Evolutionary conservation across 2,888 invertebrate genomes (phyloP), one percentile per base, ranked within the genome.

Genomic region (Pammene aurita): DNA sequence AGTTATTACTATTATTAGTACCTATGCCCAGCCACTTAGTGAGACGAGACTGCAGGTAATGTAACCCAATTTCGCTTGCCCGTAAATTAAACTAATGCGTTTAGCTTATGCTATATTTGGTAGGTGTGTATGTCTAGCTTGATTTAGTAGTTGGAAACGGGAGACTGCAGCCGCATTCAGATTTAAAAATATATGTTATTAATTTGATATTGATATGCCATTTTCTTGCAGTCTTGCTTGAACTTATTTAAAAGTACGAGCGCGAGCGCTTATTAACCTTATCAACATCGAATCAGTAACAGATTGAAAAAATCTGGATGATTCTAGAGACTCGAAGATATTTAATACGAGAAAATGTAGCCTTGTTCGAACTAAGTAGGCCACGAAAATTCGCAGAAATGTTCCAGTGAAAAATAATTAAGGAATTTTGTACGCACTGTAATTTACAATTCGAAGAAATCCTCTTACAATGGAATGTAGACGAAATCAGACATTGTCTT

Each of bases 11-110:
- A 64, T 54, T 64, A 69, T 69, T 69, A 69, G 69, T 55, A 41
- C 60, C 64, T 65, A 69, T 64, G 69, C 60, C 57, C 57, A 68
- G 68, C 52, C 60, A 65, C 57, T 64, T 64, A 68, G 69, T 60
- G 58, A 46, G 57, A 64, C 54, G 46, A 14, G 42, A n/a, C 52
- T 44, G 42, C 44, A 26, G 34, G 63, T 64, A 55, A 64, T 55
- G 63, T 64, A 64, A 64, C 63, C 63, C 44, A 64, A 64, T 64
- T 64, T 55, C 55, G 42, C 63, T 64, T 14, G 14, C 11, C 18
- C 63, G 54, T 64, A 64, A 64, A 64, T 64, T 55, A 64, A 55
- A 34, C 44, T 64, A 64, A 64, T 64, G 63, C 41, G 42, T 42
- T 54, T 64, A 64, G 63, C 44, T 52, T 26, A 16, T 44, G 42